Evolutionary conservation across 2,888 invertebrate genomes (phyloP).

Genomic region (Lypha dubia): DNA sequence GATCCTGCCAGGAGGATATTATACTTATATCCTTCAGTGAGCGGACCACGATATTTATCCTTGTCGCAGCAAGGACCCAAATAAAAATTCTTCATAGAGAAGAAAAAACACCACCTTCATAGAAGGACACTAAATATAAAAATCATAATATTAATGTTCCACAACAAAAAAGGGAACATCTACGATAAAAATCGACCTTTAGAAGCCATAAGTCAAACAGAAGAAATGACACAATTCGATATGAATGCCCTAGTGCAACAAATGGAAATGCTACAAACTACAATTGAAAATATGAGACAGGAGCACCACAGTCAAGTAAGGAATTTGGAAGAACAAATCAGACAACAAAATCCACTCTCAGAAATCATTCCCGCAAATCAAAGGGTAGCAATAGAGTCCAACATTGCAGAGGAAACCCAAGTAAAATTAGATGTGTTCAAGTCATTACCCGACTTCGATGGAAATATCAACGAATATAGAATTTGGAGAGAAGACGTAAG

Average conservation of each 20-base stretch:
- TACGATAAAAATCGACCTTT: conserved; percentile 9
- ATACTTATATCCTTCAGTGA: too few relatives aligned
- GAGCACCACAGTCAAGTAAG: conserved; percentile 14
- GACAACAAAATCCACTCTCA: conserved; percentile 1
- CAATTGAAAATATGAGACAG: not conserved
- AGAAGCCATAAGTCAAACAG: too few relatives aligned
- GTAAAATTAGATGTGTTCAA: conserved; percentile 32
- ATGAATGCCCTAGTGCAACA: conserved; percentile 12
- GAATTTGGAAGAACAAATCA: conserved; percentile 17
- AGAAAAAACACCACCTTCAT: conserved; percentile 2
- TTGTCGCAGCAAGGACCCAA: too few relatives aligned
- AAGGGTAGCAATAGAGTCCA: not conserved
- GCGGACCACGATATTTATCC: too few relatives aligned
- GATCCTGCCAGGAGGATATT: too few relatives aligned
- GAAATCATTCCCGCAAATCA: conserved; percentile 10
- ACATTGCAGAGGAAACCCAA: conserved; percentile 16
- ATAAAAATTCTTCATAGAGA: not conserved
- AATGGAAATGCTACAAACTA: not conserved
- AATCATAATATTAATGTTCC: conserved; percentile 8
- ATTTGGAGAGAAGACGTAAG: conserved; percentile 16
- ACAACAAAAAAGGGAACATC: conserved; percentile 2
- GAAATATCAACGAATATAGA: conserved; percentile 22
- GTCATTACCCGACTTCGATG: conserved; percentile 24
- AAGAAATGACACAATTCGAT: conserved; percentile 25
- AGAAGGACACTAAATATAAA: conserved; percentile 1